Percentiles rank a stretch among this genome's conserved stretches.
Evolutionary conservation across 2,113 vertebrate genomes (phyloP).

Genomic region (Tinamus guttatus): DNA sequence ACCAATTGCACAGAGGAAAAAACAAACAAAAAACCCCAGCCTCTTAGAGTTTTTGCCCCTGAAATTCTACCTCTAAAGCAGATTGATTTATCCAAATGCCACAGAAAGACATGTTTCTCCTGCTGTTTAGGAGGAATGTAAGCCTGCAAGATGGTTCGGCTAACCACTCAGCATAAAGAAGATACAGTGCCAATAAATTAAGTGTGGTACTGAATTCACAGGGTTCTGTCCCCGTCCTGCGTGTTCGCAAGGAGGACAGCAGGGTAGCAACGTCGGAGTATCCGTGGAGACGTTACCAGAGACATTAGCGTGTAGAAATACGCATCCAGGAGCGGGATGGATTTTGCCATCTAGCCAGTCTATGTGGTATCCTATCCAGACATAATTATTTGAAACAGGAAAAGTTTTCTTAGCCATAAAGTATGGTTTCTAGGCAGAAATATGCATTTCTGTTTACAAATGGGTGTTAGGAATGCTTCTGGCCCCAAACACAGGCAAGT

Average conservation of each 20-base stretch:
- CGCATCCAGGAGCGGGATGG: background rate
- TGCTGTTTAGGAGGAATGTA: background rate
- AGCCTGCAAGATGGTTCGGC: background rate
- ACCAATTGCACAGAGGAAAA: background rate
- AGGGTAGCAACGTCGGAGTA: background rate
- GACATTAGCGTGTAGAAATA: too few relatives aligned
- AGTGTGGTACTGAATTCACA: background rate
- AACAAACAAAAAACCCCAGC: too few relatives aligned
- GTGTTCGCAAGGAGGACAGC: background rate
- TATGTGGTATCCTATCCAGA: background rate
- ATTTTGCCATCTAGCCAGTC: background rate
- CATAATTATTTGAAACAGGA: background rate
- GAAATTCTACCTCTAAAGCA: background rate
- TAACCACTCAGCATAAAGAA: background rate
- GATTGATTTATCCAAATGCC: background rate
- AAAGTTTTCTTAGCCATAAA: background rate
- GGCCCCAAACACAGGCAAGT: background rate
- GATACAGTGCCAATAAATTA: background rate
- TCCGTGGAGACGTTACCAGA: accelerated
- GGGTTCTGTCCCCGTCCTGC: background rate
- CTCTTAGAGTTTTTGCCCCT: background rate
- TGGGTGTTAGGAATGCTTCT: slow-evolving; percentile 39
- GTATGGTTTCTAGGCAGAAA: background rate
- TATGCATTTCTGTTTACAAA: slow-evolving; percentile 14
- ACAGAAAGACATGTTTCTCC: background rate